phyloP scores from a whole-genome alignment of 2,888 invertebrate species.

The Galerucella nymphaeae region DNA sequence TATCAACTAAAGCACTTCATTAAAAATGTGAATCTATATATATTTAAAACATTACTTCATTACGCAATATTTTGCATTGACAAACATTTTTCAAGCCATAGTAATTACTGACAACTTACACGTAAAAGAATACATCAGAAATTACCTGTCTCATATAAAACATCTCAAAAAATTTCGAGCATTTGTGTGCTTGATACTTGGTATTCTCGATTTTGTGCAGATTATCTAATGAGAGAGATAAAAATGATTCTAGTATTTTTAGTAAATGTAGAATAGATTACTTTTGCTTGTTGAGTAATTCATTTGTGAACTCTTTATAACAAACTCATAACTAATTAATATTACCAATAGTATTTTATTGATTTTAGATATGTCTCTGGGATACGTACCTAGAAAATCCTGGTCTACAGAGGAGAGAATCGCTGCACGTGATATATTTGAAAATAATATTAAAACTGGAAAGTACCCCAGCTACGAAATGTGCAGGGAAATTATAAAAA shows the following conservation, averaged over 20 bases:
- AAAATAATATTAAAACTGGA: not conserved
- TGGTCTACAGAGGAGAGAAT: constrained; percentile 10
- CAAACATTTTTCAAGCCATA: too few relatives aligned
- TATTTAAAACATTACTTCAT: too few relatives aligned
- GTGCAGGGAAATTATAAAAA: constrained; percentile 5
- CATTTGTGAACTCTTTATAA: not conserved
- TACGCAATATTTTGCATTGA: too few relatives aligned
- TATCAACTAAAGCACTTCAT: too few relatives aligned
- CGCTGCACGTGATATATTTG: not conserved
- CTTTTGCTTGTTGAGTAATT: not conserved
- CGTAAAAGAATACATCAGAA: too few relatives aligned
- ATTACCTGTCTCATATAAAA: too few relatives aligned
- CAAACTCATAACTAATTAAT: not conserved
- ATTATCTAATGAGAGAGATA: not conserved
- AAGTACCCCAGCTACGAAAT: constrained; percentile 1
- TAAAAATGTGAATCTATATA: too few relatives aligned
- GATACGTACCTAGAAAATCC: constrained; percentile 23
- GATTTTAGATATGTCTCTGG: constrained; percentile 29
- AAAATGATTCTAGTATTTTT: not conserved
- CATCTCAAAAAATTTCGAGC: too few relatives aligned
- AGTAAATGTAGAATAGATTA: not conserved
- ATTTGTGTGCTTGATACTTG: too few relatives aligned
- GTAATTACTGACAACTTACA: too few relatives aligned
- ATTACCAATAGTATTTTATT: not conserved
- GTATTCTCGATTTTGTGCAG: too few relatives aligned